Evolutionary conservation across 2,113 vertebrate species (phyloP).

Genomic region (Phaethornis superciliosus): DNA sequence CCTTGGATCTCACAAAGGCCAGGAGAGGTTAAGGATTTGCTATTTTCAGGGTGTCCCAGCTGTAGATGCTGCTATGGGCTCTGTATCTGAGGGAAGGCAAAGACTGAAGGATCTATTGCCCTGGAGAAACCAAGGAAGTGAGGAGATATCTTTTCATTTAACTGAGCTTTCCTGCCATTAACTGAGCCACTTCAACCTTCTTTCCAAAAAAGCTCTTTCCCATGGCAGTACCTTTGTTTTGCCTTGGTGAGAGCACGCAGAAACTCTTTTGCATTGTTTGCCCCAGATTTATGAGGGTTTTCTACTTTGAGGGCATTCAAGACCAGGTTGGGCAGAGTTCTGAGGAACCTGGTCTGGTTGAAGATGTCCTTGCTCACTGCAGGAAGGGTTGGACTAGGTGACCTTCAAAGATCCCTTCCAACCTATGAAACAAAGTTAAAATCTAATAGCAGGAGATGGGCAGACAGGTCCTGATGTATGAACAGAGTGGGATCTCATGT

Average conservation of each 20-base stretch:
- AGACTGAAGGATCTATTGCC: not conserved
- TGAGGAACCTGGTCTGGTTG: too few species aligned
- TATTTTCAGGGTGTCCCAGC: not conserved
- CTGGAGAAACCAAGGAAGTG: not conserved
- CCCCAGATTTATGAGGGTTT: not conserved
- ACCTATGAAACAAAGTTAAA: not conserved
- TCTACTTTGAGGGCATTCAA: not conserved
- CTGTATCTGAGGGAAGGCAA: not conserved
- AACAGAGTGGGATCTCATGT: accelerated
- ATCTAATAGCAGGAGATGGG: not conserved
- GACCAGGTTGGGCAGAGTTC: too few species aligned
- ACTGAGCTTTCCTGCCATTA: not conserved
- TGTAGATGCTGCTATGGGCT: not conserved
- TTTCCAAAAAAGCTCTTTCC: not conserved
- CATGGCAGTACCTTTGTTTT: accelerated
- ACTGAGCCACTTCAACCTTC: not conserved
- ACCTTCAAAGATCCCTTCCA: too few species aligned
- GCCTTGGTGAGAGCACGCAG: not conserved
- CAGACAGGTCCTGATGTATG: not conserved
- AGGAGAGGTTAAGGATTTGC: not conserved
- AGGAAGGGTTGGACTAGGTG: too few species aligned
- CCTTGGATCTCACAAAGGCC: not conserved
- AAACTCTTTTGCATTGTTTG: accelerated
- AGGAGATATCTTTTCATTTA: not conserved
- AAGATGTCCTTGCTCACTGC: too few species aligned